Conservation (phyloP, 2,113 vertebrate genomes). For the Misgurnus mizolepis region DNA sequence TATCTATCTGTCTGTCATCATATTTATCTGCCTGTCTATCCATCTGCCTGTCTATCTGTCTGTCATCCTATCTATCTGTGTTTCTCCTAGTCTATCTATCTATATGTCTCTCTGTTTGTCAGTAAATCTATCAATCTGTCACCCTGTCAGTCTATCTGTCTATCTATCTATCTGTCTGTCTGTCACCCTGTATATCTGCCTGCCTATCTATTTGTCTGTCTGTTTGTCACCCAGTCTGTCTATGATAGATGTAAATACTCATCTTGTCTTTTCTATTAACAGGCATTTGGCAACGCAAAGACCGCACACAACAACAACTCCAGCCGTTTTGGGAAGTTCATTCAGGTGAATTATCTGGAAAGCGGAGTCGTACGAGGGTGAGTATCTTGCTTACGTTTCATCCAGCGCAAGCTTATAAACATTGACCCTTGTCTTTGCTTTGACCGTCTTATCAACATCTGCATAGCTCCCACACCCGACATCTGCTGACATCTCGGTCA, state of each 20-base stretch:
- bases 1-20: too few relatives aligned
- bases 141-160: too few relatives aligned
- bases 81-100: too few relatives aligned
- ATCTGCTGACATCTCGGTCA: conserved; percentile 22
- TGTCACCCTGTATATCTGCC: too few relatives aligned
- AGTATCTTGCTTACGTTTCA: conserved; percentile 63
- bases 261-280: conserved; percentile 43
- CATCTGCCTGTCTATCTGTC: too few relatives aligned
- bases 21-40: too few relatives aligned
- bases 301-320: conserved; percentile 99
- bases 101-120: too few relatives aligned
- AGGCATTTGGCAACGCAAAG: conserved; percentile 97
- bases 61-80: too few relatives aligned
- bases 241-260: background rate
- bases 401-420: background rate
- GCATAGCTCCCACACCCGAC: background rate
- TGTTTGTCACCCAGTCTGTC: background rate
- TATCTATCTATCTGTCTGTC: too few relatives aligned
- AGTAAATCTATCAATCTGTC: too few relatives aligned
- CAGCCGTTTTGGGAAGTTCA: conserved; percentile 98
- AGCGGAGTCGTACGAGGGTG: conserved; percentile 94
- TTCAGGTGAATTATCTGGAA: conserved; percentile 97
- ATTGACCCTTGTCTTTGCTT: background rate
- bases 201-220: too few relatives aligned
- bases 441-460: background rate